Conservation (phyloP, 1,140 invertebrate genomes). For the Dendrolimus kikuchii region DNA sequence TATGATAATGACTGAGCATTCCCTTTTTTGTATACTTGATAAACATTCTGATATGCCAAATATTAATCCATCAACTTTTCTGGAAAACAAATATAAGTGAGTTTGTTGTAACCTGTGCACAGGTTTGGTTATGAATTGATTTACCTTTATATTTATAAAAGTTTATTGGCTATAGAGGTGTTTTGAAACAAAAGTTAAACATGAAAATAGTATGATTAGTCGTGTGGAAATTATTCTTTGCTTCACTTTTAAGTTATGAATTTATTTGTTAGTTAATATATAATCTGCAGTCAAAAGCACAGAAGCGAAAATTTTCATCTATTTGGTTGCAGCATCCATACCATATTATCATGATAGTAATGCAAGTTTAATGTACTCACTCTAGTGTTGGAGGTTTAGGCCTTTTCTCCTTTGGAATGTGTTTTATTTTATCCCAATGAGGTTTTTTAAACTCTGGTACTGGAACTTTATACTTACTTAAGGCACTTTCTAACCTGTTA, state of each 20-base stretch:
- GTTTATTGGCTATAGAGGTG: too few relatives aligned
- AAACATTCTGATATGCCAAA: constrained; percentile 47
- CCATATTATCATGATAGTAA: too few relatives aligned
- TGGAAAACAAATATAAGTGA: constrained; percentile 27
- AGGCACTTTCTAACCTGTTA: constrained; percentile 18
- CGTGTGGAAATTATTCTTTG: too few relatives aligned
- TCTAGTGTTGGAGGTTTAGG: constrained; percentile 38
- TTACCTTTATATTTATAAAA: too few relatives aligned
- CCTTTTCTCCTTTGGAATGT: constrained; percentile 42
- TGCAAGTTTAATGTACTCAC: constrained; percentile 25
- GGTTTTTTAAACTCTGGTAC: constrained; percentile 43
- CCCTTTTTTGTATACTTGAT: constrained; percentile 20
- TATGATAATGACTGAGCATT: constrained; percentile 38
- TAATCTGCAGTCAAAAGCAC: too few relatives aligned
- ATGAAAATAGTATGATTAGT: too few relatives aligned
- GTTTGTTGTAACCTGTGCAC: background rate
- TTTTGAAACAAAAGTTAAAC: too few relatives aligned
- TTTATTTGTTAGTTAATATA: too few relatives aligned
- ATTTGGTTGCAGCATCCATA: too few relatives aligned
- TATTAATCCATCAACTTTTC: constrained; percentile 41
- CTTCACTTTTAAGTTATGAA: too few relatives aligned
- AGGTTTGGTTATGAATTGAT: background rate
- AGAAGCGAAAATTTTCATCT: too few relatives aligned
- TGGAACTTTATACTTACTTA: constrained; percentile 31
- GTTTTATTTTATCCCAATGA: constrained; percentile 48